Percentiles rank a stretch among this genome's conserved stretches.
Conservation (phyloP, 2,888 invertebrate genomes). For the Sepioteuthis lessoniana region DNA sequence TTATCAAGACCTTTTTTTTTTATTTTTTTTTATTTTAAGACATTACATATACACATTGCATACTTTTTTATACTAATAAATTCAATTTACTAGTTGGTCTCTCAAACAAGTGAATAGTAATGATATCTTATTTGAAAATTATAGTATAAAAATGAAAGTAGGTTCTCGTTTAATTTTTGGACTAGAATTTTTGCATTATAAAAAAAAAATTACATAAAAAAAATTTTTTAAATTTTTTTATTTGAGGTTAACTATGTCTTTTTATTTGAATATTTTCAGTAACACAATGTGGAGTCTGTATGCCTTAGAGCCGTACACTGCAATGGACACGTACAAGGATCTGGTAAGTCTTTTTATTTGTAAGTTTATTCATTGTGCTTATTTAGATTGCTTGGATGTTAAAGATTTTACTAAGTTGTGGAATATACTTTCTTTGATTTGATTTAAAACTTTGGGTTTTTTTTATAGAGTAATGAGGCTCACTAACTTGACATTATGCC, state of each 20-base stretch:
- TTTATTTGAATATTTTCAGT: background rate
- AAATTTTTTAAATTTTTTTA: background rate
- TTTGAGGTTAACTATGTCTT: background rate
- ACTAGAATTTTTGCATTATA: background rate
- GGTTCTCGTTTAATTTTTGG: background rate
- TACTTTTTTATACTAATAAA: no score
- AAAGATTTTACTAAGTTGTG: background rate
- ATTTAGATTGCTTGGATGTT: background rate
- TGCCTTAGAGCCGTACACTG: slow-evolving; percentile 81
- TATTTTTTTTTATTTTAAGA: no score
- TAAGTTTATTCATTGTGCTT: background rate
- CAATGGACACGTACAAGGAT: slow-evolving; percentile 82
- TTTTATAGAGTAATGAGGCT: background rate
- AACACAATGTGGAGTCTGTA: slow-evolving; percentile 82
- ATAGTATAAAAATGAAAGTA: background rate
- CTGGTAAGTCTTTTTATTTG: slow-evolving; percentile 75
- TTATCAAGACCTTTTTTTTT: no score
- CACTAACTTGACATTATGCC: background rate
- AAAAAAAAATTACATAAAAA: background rate
- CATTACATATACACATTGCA: no score
- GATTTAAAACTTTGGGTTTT: background rate
- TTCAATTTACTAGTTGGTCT: no score
- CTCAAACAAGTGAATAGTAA: no score
- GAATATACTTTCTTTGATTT: background rate
- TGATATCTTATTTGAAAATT: no score